Conservation (phyloP, 2,888 invertebrate species). For the Callinectes sapidus region DNA sequence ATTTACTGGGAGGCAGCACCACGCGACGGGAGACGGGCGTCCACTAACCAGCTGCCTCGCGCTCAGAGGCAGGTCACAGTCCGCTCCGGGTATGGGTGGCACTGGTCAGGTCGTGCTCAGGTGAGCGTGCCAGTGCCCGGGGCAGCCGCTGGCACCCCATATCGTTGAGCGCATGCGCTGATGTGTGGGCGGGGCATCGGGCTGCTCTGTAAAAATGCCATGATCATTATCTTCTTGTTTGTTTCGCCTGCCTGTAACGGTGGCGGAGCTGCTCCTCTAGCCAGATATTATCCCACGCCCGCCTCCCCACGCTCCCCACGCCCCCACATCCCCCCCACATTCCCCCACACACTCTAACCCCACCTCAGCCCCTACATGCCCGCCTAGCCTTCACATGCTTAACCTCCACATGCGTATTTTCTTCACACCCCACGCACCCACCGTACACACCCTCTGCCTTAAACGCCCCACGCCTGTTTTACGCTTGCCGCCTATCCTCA, state of each 20-base stretch:
- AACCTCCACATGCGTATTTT: not conserved
- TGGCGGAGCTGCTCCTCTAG: slow-evolving; percentile 25
- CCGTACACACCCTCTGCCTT: not conserved
- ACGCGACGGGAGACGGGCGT: not conserved
- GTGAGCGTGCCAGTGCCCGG: slow-evolving; percentile 58
- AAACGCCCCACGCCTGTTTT: not conserved
- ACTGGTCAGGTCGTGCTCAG: slow-evolving; percentile 67
- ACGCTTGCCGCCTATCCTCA: not conserved
- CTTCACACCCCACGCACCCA: not conserved
- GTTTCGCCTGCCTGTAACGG: slow-evolving; percentile 62
- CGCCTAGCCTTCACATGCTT: not conserved
- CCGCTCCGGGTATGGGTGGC: slow-evolving; percentile 65
- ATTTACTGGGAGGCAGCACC: slow-evolving; percentile 38
- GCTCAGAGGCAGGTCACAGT: slow-evolving; percentile 60
- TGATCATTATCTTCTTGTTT: slow-evolving; percentile 64
- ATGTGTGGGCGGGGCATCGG: slow-evolving; percentile 46
- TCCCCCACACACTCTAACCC: not conserved
- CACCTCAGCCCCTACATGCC: not conserved
- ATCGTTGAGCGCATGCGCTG: slow-evolving; percentile 51
- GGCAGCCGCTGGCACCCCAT: slow-evolving; percentile 33
- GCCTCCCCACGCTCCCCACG: not conserved
- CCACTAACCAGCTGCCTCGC: slow-evolving; percentile 38
- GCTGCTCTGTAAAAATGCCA: slow-evolving; percentile 62
- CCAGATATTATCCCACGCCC: slow-evolving; percentile 25
- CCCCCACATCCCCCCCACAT: too few species aligned